Base-by-base conservation (phyloP, 2,797 vertebrate species). In the Semotilus atromaculatus region DNA sequence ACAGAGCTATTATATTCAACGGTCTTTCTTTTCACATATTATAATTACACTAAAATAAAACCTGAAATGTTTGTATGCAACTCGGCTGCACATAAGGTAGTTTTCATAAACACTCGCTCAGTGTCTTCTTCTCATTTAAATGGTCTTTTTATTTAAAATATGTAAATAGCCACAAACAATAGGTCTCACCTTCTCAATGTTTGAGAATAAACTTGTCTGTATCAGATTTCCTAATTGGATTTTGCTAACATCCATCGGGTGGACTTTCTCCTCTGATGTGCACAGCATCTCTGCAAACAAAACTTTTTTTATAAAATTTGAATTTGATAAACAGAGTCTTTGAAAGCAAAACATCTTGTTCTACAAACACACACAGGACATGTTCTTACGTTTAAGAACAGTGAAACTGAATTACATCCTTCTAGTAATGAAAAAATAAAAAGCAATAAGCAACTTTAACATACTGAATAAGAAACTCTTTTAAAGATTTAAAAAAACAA, bases 211-310 rank as follows among this genome's bases (percentile, higher is more conserved):
- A 14, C 1, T 31, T 1, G 51, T 82, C 1, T 89, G 1, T 19
- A 14, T 64, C 7, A 53, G 5, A 29, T 21, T 89, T 31, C 3
- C 45, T 5, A 83, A 79, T n/a, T 89, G 19, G 8, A 86, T 86
- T 13, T 86, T n/a, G 7, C 84, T 89, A 21, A 72, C 79, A 72
- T 89, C 90, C 67, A 89, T 86, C 0, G 93, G 92, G 38, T 91
- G 89, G 62, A 95, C 85, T 84, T 89, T 95, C 72, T 87, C 93
- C 3, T 91, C 85, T 0, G 66, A 40, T 80, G n/a, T 75, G 0
- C 34, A 40, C 73, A 77, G 79, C 74, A 90, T 92, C 68, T 91
- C 92, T 93, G 78, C 36, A 38, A 74, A 80, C 14, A 67, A n/a
- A n/a, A n/a, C n/a, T n/a, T n/a, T n/a, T n/a, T n/a, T 43, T 7